Percentiles rank a stretch among this genome's conserved stretches.
phyloP scores from a whole-genome alignment of 2,888 invertebrate species.

The Drosophila neutralis region DNA sequence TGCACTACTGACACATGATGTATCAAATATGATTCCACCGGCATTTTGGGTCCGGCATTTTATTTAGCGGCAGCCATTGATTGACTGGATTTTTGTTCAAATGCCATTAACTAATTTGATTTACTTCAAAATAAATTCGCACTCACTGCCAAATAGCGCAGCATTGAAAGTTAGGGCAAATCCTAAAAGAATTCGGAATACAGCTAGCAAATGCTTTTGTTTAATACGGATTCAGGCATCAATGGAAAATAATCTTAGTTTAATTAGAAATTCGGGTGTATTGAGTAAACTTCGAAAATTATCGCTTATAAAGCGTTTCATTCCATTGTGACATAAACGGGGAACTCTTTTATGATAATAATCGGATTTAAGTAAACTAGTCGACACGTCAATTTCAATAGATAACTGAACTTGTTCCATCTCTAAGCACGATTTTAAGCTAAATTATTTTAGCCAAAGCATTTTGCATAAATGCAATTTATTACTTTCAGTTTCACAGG shows the following conservation, averaged over 20 bases:
- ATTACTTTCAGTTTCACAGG: not conserved
- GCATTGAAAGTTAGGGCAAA: conserved; percentile 40
- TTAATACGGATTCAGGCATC: too few relatives aligned
- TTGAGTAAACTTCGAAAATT: too few relatives aligned
- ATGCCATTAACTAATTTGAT: conserved; percentile 56
- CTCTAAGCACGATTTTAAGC: not conserved
- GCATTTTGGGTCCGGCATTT: conserved; percentile 38
- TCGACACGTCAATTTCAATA: not conserved
- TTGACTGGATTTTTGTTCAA: conserved; percentile 51
- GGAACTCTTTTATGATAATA: not conserved
- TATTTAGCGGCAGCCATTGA: conserved; percentile 46
- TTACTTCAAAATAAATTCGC: conserved; percentile 47
- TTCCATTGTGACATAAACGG: not conserved
- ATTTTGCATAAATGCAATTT: conserved; percentile 7
- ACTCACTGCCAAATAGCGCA: conserved; percentile 25
- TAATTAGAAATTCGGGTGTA: too few relatives aligned
- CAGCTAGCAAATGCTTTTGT: too few relatives aligned
- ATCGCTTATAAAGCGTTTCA: too few relatives aligned
- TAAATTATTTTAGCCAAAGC: conserved; percentile 14
- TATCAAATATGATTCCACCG: conserved; percentile 28
- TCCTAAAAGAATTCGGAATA: too few relatives aligned
- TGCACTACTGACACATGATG: not conserved
- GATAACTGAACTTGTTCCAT: not conserved
- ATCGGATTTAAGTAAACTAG: not conserved
- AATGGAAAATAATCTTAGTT: too few relatives aligned